phyloP scores from a whole-genome alignment of 35 echinoderm and acorn worm genomes.

The Stichopus chloronotus region DNA sequence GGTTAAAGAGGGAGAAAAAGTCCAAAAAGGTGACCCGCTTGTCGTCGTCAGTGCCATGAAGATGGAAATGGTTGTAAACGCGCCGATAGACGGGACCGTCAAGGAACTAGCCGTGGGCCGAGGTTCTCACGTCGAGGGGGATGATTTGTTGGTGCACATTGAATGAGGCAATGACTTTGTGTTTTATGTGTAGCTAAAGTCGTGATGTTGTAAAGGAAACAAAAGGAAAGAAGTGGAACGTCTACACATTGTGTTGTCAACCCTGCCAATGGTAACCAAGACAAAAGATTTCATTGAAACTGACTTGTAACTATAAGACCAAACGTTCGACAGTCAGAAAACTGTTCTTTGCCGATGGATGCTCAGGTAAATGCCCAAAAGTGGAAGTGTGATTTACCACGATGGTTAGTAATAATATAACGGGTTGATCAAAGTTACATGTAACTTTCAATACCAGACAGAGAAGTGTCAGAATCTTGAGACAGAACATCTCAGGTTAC shows the following conservation, averaged over 20 bases:
- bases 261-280: too few relatives aligned
- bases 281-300: too few relatives aligned
- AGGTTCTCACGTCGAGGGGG: slow-evolving; percentile 84
- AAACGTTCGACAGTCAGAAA: too few relatives aligned
- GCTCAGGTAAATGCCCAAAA: too few relatives aligned
- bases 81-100: slow-evolving; percentile 83
- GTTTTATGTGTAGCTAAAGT: not conserved
- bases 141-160: slow-evolving; percentile 85
- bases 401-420: too few relatives aligned
- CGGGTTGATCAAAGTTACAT: too few relatives aligned
- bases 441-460: too few relatives aligned
- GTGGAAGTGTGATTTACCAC: too few relatives aligned
- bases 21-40: slow-evolving; percentile 86
- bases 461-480: too few relatives aligned
- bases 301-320: too few relatives aligned
- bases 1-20: slow-evolving; percentile 75
- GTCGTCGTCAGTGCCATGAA: slow-evolving; percentile 98
- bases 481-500: too few relatives aligned
- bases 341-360: too few relatives aligned
- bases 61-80: slow-evolving; percentile 99
- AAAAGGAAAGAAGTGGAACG: not conserved
- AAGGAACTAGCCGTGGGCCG: slow-evolving; percentile 74
- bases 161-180: slow-evolving; percentile 38
- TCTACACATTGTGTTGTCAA: not conserved
- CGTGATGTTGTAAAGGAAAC: not conserved